These are phyloP conservation scores for Busseola fusca DNA, from an alignment of 2,888 invertebrate species.

Conservation along the genomic window DNA sequence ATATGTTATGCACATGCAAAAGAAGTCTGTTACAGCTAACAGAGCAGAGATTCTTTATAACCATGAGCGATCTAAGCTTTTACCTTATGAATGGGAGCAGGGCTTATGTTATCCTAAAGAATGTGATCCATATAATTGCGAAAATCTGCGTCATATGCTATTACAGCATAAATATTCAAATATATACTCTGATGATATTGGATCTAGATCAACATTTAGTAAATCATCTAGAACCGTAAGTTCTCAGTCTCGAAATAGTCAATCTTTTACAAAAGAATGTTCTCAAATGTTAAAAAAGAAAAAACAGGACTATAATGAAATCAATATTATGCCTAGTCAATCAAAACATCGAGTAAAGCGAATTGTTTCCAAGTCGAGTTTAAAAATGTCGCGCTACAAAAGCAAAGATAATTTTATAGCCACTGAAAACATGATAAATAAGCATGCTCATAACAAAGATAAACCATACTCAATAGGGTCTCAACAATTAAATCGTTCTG, in stretches of 20 bases:
- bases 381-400: slow-evolving; percentile 5
- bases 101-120: slow-evolving; percentile 2
- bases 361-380: slow-evolving; percentile 32
- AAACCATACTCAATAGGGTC: slow-evolving; percentile 17
- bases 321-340: neutral
- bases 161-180: slow-evolving; percentile 21
- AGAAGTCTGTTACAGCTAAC: slow-evolving; percentile 23
- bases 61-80: slow-evolving; percentile 6
- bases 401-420: neutral
- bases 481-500: neutral
- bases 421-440: neutral
- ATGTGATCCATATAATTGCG: slow-evolving; percentile 14
- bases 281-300: neutral
- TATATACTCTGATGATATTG: neutral
- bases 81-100: slow-evolving; percentile 56
- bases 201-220: slow-evolving; percentile 19
- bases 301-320: slow-evolving; percentile 2
- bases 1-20: slow-evolving; percentile 41
- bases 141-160: slow-evolving; percentile 9
- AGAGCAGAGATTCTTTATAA: slow-evolving; percentile 23
- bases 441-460: neutral
- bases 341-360: slow-evolving; percentile 29
- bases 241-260: slow-evolving; percentile 9
- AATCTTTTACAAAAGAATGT: neutral
- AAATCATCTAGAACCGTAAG: slow-evolving; percentile 5